Evolutionary conservation across 2,797 vertebrate genomes (phyloP).

Genomic region (Accipiter superciliosus): DNA sequence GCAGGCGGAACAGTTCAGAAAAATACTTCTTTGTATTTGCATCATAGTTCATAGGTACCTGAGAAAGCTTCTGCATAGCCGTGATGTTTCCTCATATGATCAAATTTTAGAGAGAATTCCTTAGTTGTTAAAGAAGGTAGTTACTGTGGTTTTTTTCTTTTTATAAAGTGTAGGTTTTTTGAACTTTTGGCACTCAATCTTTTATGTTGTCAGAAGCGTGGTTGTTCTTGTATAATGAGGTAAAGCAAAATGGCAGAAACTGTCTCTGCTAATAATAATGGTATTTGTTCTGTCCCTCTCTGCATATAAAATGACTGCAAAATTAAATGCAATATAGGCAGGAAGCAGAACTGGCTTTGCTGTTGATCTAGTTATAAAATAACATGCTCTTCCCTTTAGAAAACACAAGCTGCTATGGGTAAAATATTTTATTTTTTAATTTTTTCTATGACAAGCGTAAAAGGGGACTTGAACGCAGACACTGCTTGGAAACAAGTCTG

Average conservation of each 20-base stretch:
- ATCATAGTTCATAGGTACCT: neutral
- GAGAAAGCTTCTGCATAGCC: neutral
- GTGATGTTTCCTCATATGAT: neutral
- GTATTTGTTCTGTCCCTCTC: neutral
- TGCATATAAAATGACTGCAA: neutral
- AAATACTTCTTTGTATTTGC: neutral
- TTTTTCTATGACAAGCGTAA: neutral
- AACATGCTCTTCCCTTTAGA: neutral
- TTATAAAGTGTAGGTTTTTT: neutral
- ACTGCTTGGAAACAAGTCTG: rapidly evolving
- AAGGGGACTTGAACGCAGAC: neutral
- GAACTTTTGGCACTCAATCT: neutral
- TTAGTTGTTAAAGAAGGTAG: neutral
- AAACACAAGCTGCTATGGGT: neutral
- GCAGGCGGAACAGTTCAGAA: neutral
- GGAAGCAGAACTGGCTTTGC: neutral
- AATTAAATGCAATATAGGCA: neutral
- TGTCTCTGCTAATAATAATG: neutral
- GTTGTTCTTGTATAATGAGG: neutral
- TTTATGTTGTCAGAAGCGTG: neutral
- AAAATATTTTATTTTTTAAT: neutral
- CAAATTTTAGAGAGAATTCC: neutral
- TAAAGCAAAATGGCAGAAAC: neutral
- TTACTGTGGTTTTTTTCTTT: neutral
- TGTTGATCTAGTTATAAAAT: neutral